Conservation (phyloP, 2,797 vertebrate genomes). For the Octomys mimax region DNA sequence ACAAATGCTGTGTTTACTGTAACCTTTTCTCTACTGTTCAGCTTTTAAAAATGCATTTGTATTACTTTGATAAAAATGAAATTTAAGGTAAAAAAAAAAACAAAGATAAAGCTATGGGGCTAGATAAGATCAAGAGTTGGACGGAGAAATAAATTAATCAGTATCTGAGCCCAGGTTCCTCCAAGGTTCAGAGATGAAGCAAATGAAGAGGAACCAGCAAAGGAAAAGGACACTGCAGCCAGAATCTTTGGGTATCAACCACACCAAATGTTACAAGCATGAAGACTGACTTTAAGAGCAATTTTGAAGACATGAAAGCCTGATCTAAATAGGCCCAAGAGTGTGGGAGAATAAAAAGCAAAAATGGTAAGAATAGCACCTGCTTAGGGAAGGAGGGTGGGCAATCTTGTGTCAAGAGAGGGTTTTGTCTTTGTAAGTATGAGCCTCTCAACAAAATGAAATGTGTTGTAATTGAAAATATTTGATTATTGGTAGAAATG, state of each 20-base stretch:
- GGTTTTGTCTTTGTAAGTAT: background rate
- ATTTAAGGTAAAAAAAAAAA: background rate
- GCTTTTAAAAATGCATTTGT: background rate
- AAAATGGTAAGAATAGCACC: background rate
- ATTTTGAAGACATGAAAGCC: background rate
- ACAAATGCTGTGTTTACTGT: background rate
- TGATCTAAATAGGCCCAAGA: background rate
- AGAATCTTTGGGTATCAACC: background rate
- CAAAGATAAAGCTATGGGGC: background rate
- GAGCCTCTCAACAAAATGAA: background rate
- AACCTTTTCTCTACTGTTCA: background rate
- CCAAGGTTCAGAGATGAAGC: background rate
- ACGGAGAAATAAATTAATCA: background rate
- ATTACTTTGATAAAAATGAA: conserved; percentile 1
- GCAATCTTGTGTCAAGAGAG: background rate
- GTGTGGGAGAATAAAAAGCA: background rate
- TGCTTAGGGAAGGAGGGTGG: background rate
- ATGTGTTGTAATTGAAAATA: background rate
- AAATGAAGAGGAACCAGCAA: background rate
- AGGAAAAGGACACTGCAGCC: background rate
- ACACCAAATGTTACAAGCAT: background rate
- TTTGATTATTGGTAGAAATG: background rate
- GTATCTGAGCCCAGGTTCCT: background rate
- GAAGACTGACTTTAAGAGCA: background rate
- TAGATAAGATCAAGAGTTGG: background rate